These are phyloP conservation scores for Orthonyx spaldingii DNA, from an alignment of 2,113 vertebrate genomes.

Conservation along the genomic window DNA sequence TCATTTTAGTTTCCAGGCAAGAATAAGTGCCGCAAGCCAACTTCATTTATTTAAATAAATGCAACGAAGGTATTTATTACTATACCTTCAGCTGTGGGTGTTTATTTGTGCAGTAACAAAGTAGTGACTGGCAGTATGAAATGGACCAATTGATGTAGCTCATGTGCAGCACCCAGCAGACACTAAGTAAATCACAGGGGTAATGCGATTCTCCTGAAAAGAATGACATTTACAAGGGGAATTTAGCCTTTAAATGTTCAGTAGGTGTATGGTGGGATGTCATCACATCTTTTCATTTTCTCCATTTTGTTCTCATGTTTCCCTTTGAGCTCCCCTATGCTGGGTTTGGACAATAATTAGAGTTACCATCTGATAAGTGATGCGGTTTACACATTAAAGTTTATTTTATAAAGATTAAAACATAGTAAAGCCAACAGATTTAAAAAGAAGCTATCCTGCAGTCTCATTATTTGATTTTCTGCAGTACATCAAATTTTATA, in stretches of 20 bases:
- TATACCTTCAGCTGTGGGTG: neutral
- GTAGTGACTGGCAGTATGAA: neutral
- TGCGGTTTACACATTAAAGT: neutral
- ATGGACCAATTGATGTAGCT: neutral
- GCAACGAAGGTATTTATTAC: neutral
- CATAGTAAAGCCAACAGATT: neutral
- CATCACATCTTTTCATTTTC: neutral
- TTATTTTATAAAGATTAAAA: neutral
- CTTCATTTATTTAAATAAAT: neutral
- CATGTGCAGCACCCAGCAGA: neutral
- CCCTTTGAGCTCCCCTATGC: neutral
- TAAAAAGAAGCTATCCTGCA: neutral
- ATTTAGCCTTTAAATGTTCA: neutral
- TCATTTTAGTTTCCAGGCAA: neutral
- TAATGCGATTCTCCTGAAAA: neutral
- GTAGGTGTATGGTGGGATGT: neutral
- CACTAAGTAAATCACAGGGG: neutral
- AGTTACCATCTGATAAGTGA: neutral
- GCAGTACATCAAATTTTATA: neutral
- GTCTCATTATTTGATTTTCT: neutral
- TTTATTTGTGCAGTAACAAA: neutral
- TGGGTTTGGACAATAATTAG: neutral
- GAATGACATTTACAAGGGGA: neutral
- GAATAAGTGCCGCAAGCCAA: neutral
- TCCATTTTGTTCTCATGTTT: neutral